Evolutionary conservation across 2,113 vertebrate genomes (phyloP).

Genomic region (Alligator mississippiensis): DNA sequence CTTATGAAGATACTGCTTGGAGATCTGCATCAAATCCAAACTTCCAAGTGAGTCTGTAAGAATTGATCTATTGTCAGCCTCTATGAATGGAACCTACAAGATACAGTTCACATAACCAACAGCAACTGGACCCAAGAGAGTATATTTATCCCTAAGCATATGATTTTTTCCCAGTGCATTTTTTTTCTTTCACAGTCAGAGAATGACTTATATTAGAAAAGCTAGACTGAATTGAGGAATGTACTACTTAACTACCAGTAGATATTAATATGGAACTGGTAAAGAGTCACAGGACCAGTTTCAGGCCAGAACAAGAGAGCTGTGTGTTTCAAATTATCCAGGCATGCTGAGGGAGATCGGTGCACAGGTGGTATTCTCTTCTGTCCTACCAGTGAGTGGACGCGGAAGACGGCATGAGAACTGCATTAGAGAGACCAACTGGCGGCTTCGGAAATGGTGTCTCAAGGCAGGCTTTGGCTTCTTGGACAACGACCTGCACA

Average conservation of each 20-base stretch:
- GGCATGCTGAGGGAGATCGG: no score
- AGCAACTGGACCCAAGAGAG: background rate
- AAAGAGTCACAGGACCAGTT: background rate
- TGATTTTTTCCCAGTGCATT: slow-evolving; percentile 35
- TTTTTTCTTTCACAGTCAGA: slow-evolving; percentile 45
- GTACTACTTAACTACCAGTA: background rate
- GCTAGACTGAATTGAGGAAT: background rate
- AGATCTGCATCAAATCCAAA: slow-evolving; percentile 11
- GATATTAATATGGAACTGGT: background rate
- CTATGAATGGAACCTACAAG: background rate
- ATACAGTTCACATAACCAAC: background rate
- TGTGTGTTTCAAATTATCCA: background rate
- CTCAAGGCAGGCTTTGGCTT: no score
- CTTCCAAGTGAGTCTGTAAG: background rate
- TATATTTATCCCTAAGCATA: slow-evolving; percentile 26
- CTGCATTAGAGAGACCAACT: no score
- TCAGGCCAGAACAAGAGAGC: background rate
- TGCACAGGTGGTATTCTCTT: no score
- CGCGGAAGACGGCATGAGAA: no score
- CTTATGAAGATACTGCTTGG: background rate
- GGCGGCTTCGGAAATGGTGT: no score
- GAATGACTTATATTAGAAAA: slow-evolving; percentile 18
- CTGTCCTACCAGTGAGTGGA: no score
- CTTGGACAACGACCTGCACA: no score
- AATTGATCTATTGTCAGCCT: slow-evolving; percentile 31